Evolutionary conservation across 1,140 invertebrate species (phyloP), one percentile per base, ranked within the genome.

Genomic region (Achatina immaculata): DNA sequence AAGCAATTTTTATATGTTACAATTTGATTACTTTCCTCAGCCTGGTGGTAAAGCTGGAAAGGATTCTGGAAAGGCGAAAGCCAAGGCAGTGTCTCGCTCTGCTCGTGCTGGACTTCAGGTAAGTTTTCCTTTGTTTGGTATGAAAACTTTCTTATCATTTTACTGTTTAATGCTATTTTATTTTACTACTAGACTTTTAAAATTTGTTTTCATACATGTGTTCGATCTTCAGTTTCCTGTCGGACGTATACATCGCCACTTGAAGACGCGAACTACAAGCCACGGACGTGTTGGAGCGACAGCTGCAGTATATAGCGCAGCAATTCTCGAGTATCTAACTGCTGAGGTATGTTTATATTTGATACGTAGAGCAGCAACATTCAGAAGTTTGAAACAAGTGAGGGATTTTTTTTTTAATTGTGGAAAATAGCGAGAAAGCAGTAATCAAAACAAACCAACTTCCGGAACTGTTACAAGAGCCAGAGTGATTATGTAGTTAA

Each of bases 1-100:
- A 81, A 55, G 7, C 45, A 58, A 79, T 76, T 42, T 83, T 75
- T 73, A 43, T 24, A 51, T 40, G 45, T 31, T 71, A 72, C 24
- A 62, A 78, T 62, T 78, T 75, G n/a, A 19, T 62, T 34, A n/a
- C 82, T 83, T 76, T 83, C 75, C 65, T 82, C 84, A 92, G 98
- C 97, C 97, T 94, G 98, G 97, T 90, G 98, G 98, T 90, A 99
- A 99, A 95, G 98, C 98, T 92, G 98, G 98, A 89, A 99, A 99
- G 94, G 98, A 99, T 94, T 98, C 97, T 72, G 98, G 98, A 88
- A 99, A 99, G 94, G 96, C 97, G n/a, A 99, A 99, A 93, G 96
- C 97, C 73, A 99, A 99, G 94, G 98, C 98, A 85, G 97, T 99
- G 62, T 99, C 98, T 74, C 95, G 98, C 89, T 99, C 98, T 77